Evolutionary conservation across 2,797 vertebrate species (phyloP).

Genomic region (Crotalus adamanteus): DNA sequence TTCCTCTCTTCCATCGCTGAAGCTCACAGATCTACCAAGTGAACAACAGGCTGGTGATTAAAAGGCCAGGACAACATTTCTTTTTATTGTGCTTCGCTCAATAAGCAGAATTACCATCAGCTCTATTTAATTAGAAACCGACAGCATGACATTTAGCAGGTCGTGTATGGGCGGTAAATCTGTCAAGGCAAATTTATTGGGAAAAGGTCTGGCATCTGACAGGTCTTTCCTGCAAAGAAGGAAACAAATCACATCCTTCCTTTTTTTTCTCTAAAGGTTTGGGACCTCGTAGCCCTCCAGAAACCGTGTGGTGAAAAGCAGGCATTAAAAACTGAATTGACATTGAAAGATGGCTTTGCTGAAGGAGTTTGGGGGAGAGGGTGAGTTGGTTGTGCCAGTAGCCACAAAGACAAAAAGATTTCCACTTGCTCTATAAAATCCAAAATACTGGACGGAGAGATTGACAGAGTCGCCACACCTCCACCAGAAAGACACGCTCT

Average conservation of each 20-base stretch:
- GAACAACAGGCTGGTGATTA: neutral
- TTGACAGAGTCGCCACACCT: neutral
- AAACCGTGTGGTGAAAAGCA: neutral
- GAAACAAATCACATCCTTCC: neutral
- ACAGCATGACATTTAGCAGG: neutral
- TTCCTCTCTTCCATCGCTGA: neutral
- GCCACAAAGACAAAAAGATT: neutral
- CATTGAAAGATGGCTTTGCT: neutral
- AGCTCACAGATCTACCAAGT: neutral
- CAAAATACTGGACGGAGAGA: neutral
- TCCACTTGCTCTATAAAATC: neutral
- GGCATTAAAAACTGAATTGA: neutral
- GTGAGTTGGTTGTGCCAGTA: neutral
- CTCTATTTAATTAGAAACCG: conserved; percentile 11
- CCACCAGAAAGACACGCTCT: neutral
- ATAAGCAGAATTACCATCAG: neutral
- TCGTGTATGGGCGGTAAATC: neutral
- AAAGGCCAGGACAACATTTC: neutral
- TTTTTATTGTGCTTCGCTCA: conserved; percentile 8
- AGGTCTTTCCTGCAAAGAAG: neutral
- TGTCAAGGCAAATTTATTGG: neutral
- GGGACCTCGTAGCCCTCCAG: no score
- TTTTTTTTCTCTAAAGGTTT: neutral
- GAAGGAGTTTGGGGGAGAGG: neutral
- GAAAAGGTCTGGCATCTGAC: neutral